Base-by-base conservation (phyloP, 2,113 vertebrate genomes). In the Sinocyclocheilus maitianheensis region DNA sequence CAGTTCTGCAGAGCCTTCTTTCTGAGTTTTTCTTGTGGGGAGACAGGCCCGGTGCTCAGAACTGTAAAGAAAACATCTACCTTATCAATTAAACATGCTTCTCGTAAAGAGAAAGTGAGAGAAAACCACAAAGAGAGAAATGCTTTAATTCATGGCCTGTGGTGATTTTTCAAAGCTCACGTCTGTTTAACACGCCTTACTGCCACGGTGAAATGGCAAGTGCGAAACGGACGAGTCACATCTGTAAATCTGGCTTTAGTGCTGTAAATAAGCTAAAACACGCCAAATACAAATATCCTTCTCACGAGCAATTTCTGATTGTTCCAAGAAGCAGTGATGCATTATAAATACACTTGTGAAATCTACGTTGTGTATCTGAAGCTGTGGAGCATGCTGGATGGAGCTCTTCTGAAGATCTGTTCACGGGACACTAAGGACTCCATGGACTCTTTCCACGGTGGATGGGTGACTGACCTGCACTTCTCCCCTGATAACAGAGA, bases 401-500 rank as follows among this genome's bases (percentile, higher is more conserved):
- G 98, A 69, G 84, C 92, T 7, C 87, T 97, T 53, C 93, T 97
- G 91, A 96, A 95, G 88, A 91, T 96, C 76, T 99, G 95, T 86
- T 96, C 95, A 22, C 92, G 92, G 0, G 84, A 94, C n/a, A 90
- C 91, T 53, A 91, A 94, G 86, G 96, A 97, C 0, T 96, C 94
- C 87, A 95, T 95, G 92, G 95, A 96, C 81, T 95, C 95, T 0
- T 94, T 96, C 1, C 96, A 98, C 0, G 97, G 96, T 69, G 97
- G 97, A 69, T 99, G 98, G 98, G 96, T 99, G 87, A 98, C 97
- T 0, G 96, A 97, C 92, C 93, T 99, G 87, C 95, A 95, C 88
- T 99, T 99, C 92, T 98, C 97, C 85, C 95, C 96, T 11, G 96
- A 98, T 81, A 87, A 93, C 92, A 93, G 92, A 86, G 92, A 95